Evolutionary conservation across 2,888 invertebrate species (phyloP), one percentile per base, ranked within the genome.

Genomic region (Mellilla xanthometata): DNA sequence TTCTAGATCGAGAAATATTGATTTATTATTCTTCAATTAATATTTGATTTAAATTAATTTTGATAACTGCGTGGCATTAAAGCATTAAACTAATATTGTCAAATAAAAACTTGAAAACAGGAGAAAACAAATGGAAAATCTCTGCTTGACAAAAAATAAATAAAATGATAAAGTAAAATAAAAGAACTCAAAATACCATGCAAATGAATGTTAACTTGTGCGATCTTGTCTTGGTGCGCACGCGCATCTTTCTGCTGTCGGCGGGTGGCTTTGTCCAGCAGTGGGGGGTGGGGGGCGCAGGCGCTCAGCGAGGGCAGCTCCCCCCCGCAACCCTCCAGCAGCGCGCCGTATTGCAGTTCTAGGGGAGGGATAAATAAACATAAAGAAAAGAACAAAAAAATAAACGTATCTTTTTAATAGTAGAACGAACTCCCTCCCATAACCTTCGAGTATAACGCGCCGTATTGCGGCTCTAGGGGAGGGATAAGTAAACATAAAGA

Each of bases 161-260:
- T 41, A 45, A 52, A 42, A 45, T 40, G 23, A 11, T 55, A 52
- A 51, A 54, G 61, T 62, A 58, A 65, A 59, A 71, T 65, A 38
- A 44, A 24, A 46, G 34, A 50, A 43, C 41, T 44, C 39, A 24
- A n/a, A 93, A 91, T 93, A 96, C 96, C 95, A 86, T 95, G 94
- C 68, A 94, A 91, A 85, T 96, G 95, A 70, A 95, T 94, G 91
- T 95, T 95, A 90, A 94, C 93, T 90, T 94, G 93, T 66, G 93
- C 93, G 66, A 94, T 83, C 87, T 93, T 94, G 76, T 95, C 95
- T 75, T 94, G 88, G 61, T 93, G 93, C 72, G 94, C 93, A 57
- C 93, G 93, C 66, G 93, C 92, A 65, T 93, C 85, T 78, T 93
- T 93, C 54, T 93, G 91, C 52, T 78, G 81, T 2, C 81, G 72